Percentiles rank a stretch among this genome's conserved stretches.
phyloP scores from a whole-genome alignment of 35 echinoderm and acorn worm genomes.

The Strongylocentrotus purpuratus region DNA sequence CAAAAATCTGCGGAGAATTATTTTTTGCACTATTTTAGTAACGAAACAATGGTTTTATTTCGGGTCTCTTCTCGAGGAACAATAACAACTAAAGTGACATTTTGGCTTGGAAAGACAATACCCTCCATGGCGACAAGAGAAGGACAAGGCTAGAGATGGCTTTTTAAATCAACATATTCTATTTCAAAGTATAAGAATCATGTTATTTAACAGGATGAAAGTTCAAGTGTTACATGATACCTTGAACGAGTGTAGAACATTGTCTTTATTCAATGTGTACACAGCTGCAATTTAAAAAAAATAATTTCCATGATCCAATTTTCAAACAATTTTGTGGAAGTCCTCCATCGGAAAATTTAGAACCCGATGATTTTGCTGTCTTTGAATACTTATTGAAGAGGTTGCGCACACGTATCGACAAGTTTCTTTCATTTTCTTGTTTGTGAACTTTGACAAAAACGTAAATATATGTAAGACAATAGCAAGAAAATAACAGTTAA shows the following conservation, averaged over 20 bases:
- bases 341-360: no score
- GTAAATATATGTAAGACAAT: no score
- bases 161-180: background rate
- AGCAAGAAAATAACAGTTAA: no score
- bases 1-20: background rate
- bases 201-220: background rate
- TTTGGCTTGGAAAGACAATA: background rate
- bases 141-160: background rate
- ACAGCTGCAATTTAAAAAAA: background rate
- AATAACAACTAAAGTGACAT: background rate
- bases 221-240: background rate
- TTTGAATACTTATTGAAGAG: no score
- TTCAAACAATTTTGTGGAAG: no score
- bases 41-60: background rate
- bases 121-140: background rate
- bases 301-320: background rate
- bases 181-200: background rate
- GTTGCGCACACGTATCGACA: no score
- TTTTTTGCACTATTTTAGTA: background rate
- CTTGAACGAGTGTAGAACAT: background rate
- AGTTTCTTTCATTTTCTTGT: no score
- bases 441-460: no score
- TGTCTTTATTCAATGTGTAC: background rate
- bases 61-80: background rate
- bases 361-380: no score